Base-by-base conservation (phyloP, 2,797 vertebrate genomes). In the Cichlasoma orientale region DNA sequence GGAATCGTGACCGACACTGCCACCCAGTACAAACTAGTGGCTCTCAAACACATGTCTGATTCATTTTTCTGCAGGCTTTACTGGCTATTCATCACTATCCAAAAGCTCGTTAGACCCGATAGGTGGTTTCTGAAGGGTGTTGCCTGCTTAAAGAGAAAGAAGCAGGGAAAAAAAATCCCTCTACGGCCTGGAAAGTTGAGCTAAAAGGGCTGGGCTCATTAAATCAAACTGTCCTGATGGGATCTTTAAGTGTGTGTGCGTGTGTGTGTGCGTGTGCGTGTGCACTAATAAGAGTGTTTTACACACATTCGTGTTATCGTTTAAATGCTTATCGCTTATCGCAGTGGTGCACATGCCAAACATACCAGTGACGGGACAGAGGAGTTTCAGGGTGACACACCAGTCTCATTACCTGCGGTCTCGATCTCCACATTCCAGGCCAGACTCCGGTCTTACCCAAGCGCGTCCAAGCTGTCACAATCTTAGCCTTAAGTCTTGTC, bases 91-190 rank as follows among this genome's bases (percentile, higher is more conserved):
- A 63, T 78, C 56, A 7, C 21, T 54, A 50, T 47, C 27, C 36
- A 21, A 66, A 47, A 38, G 59, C 92, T 89, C 56, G 92, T 88
- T 68, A 0, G 52, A 93, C 93, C 80, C 4, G 91, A 90, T 54
- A 7, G 56, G 79, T 71, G 59, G 59, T 87, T 85, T 82, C 13
- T 33, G 27, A 72, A 66, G 90, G 92, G 93, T 27, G 93, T 91
- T 77, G 84, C n/a, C 91, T 56, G 8, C 41, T 78, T 81, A 27
- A 77, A 75, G n/a, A 78, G 52, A 25, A 69, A 56, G 63, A 77
- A 9, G 2, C 25, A 41, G 56, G 52, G 6, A 54, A 36, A 38
- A 41, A 61, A 38, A 41, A 61, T 70, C 2, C 10, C 47, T 69
- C 75, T 36, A 41, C 56, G 8, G 10, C 2, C 6, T 3, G 63